phyloP scores from a whole-genome alignment of 2,888 invertebrate species.

The Oscheius myriophilus region DNA sequence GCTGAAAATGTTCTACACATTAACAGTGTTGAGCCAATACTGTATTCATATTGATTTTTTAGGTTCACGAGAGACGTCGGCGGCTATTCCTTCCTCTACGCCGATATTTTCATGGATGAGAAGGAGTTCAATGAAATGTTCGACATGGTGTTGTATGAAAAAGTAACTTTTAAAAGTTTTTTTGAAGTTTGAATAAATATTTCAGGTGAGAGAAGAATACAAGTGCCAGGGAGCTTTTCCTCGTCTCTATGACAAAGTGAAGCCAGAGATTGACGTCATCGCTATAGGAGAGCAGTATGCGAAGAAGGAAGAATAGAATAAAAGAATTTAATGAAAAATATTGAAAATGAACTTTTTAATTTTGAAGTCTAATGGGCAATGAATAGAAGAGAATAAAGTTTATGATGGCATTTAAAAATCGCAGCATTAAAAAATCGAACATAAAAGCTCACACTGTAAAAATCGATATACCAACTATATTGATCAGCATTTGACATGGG shows the following conservation, averaged over 20 bases:
- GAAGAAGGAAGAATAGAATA: constrained; percentile 21
- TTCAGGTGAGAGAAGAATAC: constrained; percentile 56
- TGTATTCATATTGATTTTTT: too few species aligned
- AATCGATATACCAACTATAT: too few species aligned
- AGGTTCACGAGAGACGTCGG: constrained; percentile 79
- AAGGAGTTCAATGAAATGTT: constrained; percentile 80
- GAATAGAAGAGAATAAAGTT: too few species aligned
- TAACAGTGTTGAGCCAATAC: too few species aligned
- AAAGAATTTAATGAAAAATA: not conserved
- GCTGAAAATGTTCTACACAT: not conserved
- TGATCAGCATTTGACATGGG: too few species aligned
- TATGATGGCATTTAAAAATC: too few species aligned
- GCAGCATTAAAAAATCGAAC: too few species aligned
- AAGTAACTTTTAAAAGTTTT: constrained; percentile 71
- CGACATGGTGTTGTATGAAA: constrained; percentile 78
- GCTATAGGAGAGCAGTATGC: constrained; percentile 60
- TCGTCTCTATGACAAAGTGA: constrained; percentile 50
- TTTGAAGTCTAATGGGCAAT: not conserved
- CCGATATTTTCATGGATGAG: constrained; percentile 79
- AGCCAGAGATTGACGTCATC: constrained; percentile 64
- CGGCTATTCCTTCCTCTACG: constrained; percentile 79
- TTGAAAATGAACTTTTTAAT: not conserved
- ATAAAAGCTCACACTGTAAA: too few species aligned
- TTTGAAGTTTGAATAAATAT: too few species aligned
- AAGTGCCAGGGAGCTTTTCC: constrained; percentile 68